Evolutionary conservation across 2,797 vertebrate species (phyloP).

Genomic region (Sebastolobus altivelis): DNA sequence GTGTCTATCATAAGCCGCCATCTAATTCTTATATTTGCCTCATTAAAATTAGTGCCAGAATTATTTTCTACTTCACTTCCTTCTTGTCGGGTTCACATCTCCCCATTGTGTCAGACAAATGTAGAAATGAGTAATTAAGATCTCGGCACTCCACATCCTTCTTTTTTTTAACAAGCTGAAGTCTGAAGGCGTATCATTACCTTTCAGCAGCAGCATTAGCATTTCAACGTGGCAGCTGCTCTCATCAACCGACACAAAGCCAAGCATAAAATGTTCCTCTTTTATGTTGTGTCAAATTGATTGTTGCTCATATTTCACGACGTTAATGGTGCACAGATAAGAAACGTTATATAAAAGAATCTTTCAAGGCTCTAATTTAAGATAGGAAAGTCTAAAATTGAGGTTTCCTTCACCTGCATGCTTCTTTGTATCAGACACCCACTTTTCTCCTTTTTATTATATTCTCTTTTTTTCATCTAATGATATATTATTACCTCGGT

Average conservation of each 20-base stretch:
- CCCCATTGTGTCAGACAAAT: background rate
- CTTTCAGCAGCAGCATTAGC: conserved; percentile 39
- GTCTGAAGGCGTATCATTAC: conserved; percentile 28
- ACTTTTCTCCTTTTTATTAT: conserved; percentile 12
- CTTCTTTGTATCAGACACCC: conserved; percentile 8
- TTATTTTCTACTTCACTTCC: background rate
- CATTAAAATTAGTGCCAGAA: background rate
- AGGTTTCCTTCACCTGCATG: conserved; percentile 25
- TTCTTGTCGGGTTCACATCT: background rate
- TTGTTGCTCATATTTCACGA: conserved; percentile 13
- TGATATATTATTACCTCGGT: conserved; percentile 37
- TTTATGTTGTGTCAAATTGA: background rate
- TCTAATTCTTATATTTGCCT: background rate
- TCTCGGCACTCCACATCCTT: background rate
- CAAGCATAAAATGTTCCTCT: background rate
- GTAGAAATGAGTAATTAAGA: conserved; percentile 21
- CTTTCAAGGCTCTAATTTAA: conserved; percentile 17
- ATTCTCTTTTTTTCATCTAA: conserved; percentile 16
- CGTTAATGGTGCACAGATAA: background rate
- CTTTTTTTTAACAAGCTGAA: background rate
- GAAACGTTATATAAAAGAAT: background rate
- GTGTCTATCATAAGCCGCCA: background rate
- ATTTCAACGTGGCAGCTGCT: conserved; percentile 53
- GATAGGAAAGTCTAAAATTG: background rate
- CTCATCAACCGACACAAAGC: background rate